Evolutionary conservation across 2,888 invertebrate genomes (phyloP), one percentile per base, ranked within the genome.

Genomic region (Pseudococcus longispinus): DNA sequence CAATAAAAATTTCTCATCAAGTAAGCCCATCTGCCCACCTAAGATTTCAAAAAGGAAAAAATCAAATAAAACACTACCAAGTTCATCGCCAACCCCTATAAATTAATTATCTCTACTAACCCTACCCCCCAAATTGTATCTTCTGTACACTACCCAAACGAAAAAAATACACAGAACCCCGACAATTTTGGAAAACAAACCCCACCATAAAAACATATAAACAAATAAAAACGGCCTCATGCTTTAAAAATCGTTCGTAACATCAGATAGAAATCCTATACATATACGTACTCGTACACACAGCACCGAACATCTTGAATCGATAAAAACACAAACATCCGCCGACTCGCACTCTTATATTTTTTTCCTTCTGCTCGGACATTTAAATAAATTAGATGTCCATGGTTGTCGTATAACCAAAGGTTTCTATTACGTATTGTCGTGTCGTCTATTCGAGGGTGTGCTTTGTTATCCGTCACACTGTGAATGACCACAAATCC

Each of bases 401-500:
- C 70, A 20, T 70, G 70, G 70, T 29, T 70, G 70, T 70, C 70
- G 70, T 29, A 70, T 29, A 70, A 29, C 29, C 29, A 2, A 70
- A 70, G 70, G 70, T 70, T 70, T 70, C 29, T 70, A 70, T 70
- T 70, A 70, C 70, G 70, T 29, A 70, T 70, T 70, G 70, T 70
- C 29, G 29, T 70, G 4, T 60, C 3, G 44, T 11, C 37, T 60
- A 18, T 70, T 60, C 84, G 23, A 51, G 83, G 29, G 83, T 83
- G 51, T 83, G 37, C 77, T 80, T 80, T 80, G 77, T 80, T 83
- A 46, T 23, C 15, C 32, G 70, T 65, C 37, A 65, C 65, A 86
- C 55, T 77, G 37, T 37, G 77, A 86, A 86, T 86, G 86, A 86
- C 86, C 86, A 86, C 86, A 77, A 85, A 86, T 86, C 51, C 86